These are phyloP conservation scores for Hyles lineata DNA, from an alignment of 2,888 invertebrate species.

Conservation along the genomic window DNA sequence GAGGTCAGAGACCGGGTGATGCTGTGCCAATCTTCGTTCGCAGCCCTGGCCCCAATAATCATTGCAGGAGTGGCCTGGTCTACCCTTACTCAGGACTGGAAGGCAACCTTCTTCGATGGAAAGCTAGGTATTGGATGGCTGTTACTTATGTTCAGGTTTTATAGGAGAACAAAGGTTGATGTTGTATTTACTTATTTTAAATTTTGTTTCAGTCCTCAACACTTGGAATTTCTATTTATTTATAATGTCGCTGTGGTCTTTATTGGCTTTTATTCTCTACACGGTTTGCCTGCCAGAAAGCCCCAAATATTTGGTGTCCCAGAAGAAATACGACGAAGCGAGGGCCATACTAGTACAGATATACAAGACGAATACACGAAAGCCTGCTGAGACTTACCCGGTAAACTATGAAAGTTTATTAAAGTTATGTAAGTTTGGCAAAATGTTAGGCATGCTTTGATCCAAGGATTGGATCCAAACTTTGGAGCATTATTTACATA, in stretches of 20 bases:
- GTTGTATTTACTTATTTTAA: not conserved
- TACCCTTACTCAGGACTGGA: conserved; percentile 65
- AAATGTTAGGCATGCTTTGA: not conserved
- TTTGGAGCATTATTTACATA: too few relatives aligned
- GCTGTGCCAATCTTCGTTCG: conserved; percentile 64
- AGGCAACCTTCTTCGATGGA: conserved; percentile 56
- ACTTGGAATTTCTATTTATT: conserved; percentile 74
- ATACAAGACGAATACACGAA: conserved; percentile 65
- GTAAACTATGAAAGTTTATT: conserved; percentile 49
- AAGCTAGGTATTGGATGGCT: conserved; percentile 65
- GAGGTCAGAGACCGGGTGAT: conserved; percentile 67
- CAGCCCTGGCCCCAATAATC: conserved; percentile 53
- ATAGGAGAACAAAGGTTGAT: too few relatives aligned
- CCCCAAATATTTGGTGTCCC: conserved; percentile 68
- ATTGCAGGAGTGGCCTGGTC: conserved; percentile 66
- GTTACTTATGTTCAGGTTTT: conserved; percentile 33
- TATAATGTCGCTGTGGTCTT: conserved; percentile 63
- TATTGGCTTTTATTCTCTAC: conserved; percentile 59
- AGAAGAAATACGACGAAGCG: conserved; percentile 65
- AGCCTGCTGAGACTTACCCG: conserved; percentile 63
- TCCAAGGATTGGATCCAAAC: not conserved
- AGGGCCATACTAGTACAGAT: conserved; percentile 61
- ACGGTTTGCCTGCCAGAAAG: conserved; percentile 64
- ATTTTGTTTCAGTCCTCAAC: conserved; percentile 61
- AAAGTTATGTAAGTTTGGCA: conserved; percentile 35